Evolutionary conservation across 2,888 invertebrate species (phyloP).

Genomic region (Zonitis immaculata): DNA sequence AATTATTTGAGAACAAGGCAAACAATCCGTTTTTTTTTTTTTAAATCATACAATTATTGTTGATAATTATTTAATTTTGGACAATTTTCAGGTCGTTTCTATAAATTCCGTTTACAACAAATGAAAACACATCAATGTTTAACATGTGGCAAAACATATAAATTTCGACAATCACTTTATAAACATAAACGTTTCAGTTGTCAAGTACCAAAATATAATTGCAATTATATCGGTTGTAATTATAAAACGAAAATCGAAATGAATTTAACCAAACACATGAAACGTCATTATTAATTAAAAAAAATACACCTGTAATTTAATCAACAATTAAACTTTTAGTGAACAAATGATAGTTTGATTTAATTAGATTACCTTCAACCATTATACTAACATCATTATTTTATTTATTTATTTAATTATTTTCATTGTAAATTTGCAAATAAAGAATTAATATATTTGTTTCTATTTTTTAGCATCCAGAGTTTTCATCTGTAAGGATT

Average conservation of each 20-base stretch:
- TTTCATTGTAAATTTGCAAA: not conserved
- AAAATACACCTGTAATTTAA: too few species aligned
- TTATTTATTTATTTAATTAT: not conserved
- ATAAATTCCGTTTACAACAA: too few species aligned
- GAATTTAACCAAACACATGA: conserved; percentile 5
- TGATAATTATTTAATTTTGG: too few species aligned
- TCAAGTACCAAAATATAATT: conserved; percentile 24
- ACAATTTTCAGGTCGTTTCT: too few species aligned
- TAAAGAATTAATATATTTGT: not conserved
- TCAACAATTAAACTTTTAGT: too few species aligned
- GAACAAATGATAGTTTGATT: not conserved
- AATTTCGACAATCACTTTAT: conserved; percentile 23
- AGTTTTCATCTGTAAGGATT: conserved; percentile 14
- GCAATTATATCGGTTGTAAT: conserved; percentile 29
- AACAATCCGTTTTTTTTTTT: too few species aligned
- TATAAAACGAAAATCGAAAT: conserved; percentile 13
- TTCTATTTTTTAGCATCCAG: conserved; percentile 6
- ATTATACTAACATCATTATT: not conserved
- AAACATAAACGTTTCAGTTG: conserved; percentile 25
- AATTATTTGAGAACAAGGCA: too few species aligned
- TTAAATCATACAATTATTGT: too few species aligned
- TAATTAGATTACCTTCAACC: too few species aligned
- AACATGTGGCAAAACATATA: conserved; percentile 22
- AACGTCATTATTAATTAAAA: not conserved
- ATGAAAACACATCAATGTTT: conserved; percentile 39